Evolutionary conservation across 1,140 invertebrate species (phyloP).

Genomic region (Heliconius nattereri): DNA sequence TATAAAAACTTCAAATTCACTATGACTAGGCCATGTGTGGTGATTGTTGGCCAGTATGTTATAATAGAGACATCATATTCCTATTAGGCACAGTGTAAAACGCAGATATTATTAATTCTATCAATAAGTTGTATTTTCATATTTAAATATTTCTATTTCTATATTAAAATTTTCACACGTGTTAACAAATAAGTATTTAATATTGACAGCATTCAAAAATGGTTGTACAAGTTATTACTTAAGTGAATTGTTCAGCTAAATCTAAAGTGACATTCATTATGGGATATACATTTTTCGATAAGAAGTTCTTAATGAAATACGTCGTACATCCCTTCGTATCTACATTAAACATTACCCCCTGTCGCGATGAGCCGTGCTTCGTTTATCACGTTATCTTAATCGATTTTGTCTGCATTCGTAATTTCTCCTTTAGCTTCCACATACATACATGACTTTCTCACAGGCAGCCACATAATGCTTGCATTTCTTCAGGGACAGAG

Average conservation of each 20-base stretch:
- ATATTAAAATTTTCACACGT: background rate
- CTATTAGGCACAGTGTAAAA: too few relatives aligned
- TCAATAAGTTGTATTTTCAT: too few relatives aligned
- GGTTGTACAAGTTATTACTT: background rate
- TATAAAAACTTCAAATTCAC: too few relatives aligned
- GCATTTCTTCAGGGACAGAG: too few relatives aligned
- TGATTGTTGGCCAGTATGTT: too few relatives aligned
- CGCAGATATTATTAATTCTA: too few relatives aligned
- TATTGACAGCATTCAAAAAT: background rate
- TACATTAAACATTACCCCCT: slow-evolving; percentile 75
- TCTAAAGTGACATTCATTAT: background rate
- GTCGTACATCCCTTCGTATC: slow-evolving; percentile 41
- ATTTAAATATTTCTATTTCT: too few relatives aligned
- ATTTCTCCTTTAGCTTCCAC: slow-evolving; percentile 26
- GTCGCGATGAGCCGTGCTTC: slow-evolving; percentile 58
- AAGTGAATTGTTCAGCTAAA: background rate
- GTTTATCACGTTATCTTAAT: slow-evolving; percentile 72
- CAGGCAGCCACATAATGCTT: too few relatives aligned
- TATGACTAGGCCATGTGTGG: too few relatives aligned
- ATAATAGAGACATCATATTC: too few relatives aligned
- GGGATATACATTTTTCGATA: slow-evolving; percentile 37
- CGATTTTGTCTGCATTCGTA: slow-evolving; percentile 56
- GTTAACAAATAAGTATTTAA: background rate
- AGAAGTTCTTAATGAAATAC: slow-evolving; percentile 57
- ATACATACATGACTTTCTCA: background rate